Base-by-base conservation (phyloP, 2,797 vertebrate species). In the Acanthopagrus latus region DNA sequence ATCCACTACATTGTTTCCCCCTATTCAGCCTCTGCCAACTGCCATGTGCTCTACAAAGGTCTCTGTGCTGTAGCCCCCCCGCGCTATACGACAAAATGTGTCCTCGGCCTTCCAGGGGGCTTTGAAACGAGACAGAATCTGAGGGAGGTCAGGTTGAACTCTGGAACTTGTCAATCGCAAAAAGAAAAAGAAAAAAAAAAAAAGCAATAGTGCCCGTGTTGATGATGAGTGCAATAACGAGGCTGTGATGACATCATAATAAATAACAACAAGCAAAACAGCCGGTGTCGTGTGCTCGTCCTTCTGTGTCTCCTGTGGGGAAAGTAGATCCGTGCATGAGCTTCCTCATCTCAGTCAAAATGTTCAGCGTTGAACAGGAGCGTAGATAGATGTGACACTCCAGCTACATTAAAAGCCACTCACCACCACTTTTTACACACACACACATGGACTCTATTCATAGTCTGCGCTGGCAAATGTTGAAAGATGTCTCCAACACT, bases 221-320 rank as follows among this genome's bases (percentile, higher is more conserved):
- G 81, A 91, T 88, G 86, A 91, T 90, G 87, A 74, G 90, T 93
- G 93, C 95, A 95, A 95, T 95, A 95, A 94, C 59, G 83, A 94
- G 90, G 91, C 90, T 91, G 92, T 93, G 84, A 92, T 90, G 85
- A 92, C 88, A 91, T 94, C 88, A 87, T 91, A 95, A 95, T 95
- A 95, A 95, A 95, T 82, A 92, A 90, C 82, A 89, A 86, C 83
- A 90, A 89, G 77, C 57, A 87, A 91, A 85, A 25, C 59, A 82
- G 48, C 33, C 64, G 71, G 16, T 67, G 78, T 76, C 25, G 73
- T 86, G 80, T 75, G 51, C 81, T 86, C 58, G 41, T 91, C 74
- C 69, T 89, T 90, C 60, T 76, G 71, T 86, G 50, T 74, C 65
- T 52, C 6, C 46, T 81, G 55, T 63, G 33, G 54, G 29, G 48